Conservation (phyloP, 2,888 invertebrate species). For the Papilio demoleus region DNA sequence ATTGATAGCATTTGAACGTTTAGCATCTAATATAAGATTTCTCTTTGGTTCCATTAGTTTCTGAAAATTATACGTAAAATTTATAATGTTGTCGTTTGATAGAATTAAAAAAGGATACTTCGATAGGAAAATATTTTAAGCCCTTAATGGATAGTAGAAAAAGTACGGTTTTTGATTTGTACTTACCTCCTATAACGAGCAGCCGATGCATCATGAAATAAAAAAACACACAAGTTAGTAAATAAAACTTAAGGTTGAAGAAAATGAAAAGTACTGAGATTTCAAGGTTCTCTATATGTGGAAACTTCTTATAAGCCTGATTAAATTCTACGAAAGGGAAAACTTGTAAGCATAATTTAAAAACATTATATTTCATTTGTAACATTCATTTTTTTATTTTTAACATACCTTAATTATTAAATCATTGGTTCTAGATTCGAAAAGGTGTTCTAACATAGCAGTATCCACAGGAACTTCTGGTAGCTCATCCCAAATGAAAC, state of each 20-base stretch:
- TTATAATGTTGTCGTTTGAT: neutral
- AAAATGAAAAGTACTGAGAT: too few relatives aligned
- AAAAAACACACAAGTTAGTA: conserved; percentile 7
- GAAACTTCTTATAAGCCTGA: too few relatives aligned
- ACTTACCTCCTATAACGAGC: conserved; percentile 25
- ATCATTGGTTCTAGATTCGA: conserved; percentile 98
- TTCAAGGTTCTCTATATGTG: too few relatives aligned
- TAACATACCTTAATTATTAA: conserved; percentile 90
- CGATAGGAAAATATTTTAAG: too few relatives aligned
- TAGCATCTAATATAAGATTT: conserved; percentile 94
- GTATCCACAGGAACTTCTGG: conserved; percentile 93
- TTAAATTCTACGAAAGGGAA: too few relatives aligned
- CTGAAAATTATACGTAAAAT: conserved; percentile 50
- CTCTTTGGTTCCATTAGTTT: conserved; percentile 79
- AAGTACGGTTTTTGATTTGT: neutral
- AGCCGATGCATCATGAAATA: conserved; percentile 9
- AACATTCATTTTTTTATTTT: too few relatives aligned
- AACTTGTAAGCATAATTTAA: too few relatives aligned
- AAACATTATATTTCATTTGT: too few relatives aligned
- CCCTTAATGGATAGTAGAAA: too few relatives aligned
- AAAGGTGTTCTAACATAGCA: conserved; percentile 96
- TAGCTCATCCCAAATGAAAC: conserved; percentile 96
- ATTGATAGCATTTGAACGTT: conserved; percentile 99
- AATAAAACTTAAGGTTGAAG: neutral
- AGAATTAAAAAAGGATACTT: neutral